Evolutionary conservation across 2,888 invertebrate genomes (phyloP).

Genomic region (Phragmatobia fuliginosa): DNA sequence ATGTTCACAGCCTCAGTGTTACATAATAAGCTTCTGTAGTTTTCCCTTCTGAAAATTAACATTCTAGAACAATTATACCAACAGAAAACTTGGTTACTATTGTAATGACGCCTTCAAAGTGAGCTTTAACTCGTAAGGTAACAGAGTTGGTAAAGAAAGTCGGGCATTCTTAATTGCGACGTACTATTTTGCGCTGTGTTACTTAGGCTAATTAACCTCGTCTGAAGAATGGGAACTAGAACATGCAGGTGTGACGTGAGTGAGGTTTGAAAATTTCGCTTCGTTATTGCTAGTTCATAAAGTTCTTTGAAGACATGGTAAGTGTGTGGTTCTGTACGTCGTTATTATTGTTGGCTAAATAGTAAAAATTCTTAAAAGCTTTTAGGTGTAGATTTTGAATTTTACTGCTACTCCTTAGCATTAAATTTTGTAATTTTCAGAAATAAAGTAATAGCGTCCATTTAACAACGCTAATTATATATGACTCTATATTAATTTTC

Average conservation of each 20-base stretch:
- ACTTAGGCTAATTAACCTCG: slow-evolving; percentile 68
- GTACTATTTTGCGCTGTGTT: slow-evolving; percentile 63
- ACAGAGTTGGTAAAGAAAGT: slow-evolving; percentile 56
- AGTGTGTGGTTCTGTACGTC: background rate
- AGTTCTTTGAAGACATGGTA: background rate
- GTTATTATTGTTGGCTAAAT: slow-evolving; percentile 7
- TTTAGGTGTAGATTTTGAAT: background rate
- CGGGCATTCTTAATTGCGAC: slow-evolving; percentile 62
- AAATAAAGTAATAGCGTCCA: too few relatives aligned
- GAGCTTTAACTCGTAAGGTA: slow-evolving; percentile 58
- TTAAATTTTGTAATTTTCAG: too few relatives aligned
- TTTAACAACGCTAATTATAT: too few relatives aligned
- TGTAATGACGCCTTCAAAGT: slow-evolving; percentile 56
- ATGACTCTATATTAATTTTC: too few relatives aligned
- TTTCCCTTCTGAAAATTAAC: background rate
- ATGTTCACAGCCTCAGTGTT: background rate
- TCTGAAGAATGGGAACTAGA: slow-evolving; percentile 58
- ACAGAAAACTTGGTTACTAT: slow-evolving; percentile 29
- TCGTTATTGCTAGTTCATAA: slow-evolving; percentile 18
- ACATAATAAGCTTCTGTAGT: background rate
- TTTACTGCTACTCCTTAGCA: background rate
- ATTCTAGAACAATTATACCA: slow-evolving; percentile 10
- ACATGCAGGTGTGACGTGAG: slow-evolving; percentile 47
- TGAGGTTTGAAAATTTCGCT: slow-evolving; percentile 42
- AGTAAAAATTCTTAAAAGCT: background rate